These are phyloP conservation scores for Thera obeliscata DNA, from an alignment of 2,888 invertebrate species.

Conservation along the genomic window DNA sequence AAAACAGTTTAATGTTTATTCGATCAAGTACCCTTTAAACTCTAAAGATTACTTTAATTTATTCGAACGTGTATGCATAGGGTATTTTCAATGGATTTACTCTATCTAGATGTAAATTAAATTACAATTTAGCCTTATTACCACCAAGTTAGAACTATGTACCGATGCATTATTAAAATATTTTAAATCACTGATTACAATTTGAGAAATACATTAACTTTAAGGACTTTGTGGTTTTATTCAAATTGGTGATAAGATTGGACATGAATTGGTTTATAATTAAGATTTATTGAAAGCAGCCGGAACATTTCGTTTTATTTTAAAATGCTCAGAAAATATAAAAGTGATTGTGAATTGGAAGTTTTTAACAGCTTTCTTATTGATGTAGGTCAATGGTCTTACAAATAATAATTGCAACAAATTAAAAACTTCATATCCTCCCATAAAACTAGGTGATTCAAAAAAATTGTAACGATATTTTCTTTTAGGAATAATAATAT, in stretches of 20 bases:
- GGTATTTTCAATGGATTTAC: constrained; percentile 29
- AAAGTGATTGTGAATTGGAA: not conserved
- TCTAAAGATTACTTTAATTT: constrained; percentile 38
- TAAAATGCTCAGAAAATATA: not conserved
- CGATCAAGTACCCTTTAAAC: constrained; percentile 31
- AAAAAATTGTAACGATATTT: no score
- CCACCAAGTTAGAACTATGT: constrained; percentile 22
- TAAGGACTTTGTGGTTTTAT: constrained; percentile 30
- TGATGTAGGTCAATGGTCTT: not conserved
- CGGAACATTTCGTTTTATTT: not conserved
- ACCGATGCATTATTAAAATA: constrained; percentile 16
- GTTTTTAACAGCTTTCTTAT: not conserved
- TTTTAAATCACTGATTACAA: constrained; percentile 20
- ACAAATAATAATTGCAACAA: no score
- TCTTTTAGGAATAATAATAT: no score
- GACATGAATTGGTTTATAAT: constrained; percentile 17
- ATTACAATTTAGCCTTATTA: constrained; percentile 32
- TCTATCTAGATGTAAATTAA: constrained; percentile 32
- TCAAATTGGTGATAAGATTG: constrained; percentile 22
- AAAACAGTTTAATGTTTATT: constrained; percentile 19
- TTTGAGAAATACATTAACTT: constrained; percentile 21
- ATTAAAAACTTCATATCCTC: no score
- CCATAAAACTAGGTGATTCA: no score
- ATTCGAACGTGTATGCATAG: constrained; percentile 25
- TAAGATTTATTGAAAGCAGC: constrained; percentile 20